These are phyloP conservation scores for Chaetodon trifascialis DNA, from an alignment of 2,113 vertebrate genomes.

Conservation along the genomic window DNA sequence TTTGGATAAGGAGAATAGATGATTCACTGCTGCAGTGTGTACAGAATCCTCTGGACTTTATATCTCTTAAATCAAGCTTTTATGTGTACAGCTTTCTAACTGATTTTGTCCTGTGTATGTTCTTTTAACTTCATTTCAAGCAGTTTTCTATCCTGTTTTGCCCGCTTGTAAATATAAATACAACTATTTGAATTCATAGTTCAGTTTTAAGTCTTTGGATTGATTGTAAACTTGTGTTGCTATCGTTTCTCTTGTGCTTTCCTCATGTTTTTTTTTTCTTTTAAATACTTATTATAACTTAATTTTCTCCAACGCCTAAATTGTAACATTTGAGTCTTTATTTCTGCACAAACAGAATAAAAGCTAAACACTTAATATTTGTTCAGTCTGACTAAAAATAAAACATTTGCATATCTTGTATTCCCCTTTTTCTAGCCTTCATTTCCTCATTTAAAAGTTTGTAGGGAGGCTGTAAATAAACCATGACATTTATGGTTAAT, in stretches of 20 bases:
- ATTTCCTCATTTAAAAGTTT: neutral
- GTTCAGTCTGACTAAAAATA: neutral
- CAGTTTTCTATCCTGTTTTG: constrained; percentile 10
- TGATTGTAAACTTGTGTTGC: neutral
- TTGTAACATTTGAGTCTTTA: constrained; percentile 2
- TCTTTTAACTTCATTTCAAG: neutral
- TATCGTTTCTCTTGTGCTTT: neutral
- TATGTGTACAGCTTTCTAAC: constrained; percentile 56
- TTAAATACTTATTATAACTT: neutral
- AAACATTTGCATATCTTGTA: neutral
- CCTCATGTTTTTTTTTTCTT: neutral
- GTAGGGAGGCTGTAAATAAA: neutral
- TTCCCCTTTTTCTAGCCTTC: neutral
- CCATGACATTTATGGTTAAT: neutral
- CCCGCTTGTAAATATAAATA: constrained; percentile 74
- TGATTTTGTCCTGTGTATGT: constrained; percentile 18
- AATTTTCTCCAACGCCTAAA: neutral
- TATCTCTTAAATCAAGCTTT: constrained; percentile 42
- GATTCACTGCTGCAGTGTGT: constrained; percentile 11
- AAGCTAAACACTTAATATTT: neutral
- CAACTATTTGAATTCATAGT: constrained; percentile 42
- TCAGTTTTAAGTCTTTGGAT: neutral
- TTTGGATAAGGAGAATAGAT: constrained; percentile 84
- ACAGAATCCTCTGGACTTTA: constrained; percentile 10
- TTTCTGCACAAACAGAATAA: constrained; percentile 23